These are phyloP conservation scores for Alloscopus bannaensis DNA, from an alignment of 2,888 invertebrate species.

Conservation along the genomic window DNA sequence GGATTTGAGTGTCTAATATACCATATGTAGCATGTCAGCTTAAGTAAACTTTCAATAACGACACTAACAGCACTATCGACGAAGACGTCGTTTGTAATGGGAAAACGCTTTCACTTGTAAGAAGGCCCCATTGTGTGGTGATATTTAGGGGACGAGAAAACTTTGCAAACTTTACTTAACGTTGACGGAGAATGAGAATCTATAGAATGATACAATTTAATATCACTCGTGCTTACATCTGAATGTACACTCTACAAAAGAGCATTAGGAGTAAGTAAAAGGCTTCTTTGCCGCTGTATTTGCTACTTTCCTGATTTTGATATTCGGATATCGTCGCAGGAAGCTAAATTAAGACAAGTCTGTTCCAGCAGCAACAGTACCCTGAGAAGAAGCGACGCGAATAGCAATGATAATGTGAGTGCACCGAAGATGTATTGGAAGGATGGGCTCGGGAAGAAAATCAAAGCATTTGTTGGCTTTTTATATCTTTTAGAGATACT, in stretches of 20 bases:
- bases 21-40: no score
- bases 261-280: no score
- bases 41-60: no score
- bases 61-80: no score
- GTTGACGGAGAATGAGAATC: background rate
- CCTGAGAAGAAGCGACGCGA: slow-evolving; percentile 28
- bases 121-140: no score
- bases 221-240: slow-evolving; percentile 18
- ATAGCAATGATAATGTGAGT: slow-evolving; percentile 58
- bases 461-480: slow-evolving; percentile 46
- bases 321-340: slow-evolving; percentile 18
- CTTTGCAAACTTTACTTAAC: slow-evolving; percentile 30
- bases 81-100: no score
- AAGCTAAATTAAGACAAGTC: slow-evolving; percentile 54
- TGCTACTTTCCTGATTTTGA: slow-evolving; percentile 18
- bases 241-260: no score
- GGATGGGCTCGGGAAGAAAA: slow-evolving; percentile 27
- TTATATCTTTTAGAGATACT: slow-evolving; percentile 18
- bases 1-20: slow-evolving; percentile 7
- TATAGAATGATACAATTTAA: slow-evolving; percentile 38
- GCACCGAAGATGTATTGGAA: slow-evolving; percentile 26
- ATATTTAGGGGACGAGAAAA: no score
- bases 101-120: no score
- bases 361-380: slow-evolving; percentile 38
- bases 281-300: no score